A percentile compares a stretch with the other conserved stretches of the same genome.
These are phyloP conservation scores for Delphinapterus leucas DNA, from an alignment of 2,113 vertebrate species.

Conservation along the genomic window DNA sequence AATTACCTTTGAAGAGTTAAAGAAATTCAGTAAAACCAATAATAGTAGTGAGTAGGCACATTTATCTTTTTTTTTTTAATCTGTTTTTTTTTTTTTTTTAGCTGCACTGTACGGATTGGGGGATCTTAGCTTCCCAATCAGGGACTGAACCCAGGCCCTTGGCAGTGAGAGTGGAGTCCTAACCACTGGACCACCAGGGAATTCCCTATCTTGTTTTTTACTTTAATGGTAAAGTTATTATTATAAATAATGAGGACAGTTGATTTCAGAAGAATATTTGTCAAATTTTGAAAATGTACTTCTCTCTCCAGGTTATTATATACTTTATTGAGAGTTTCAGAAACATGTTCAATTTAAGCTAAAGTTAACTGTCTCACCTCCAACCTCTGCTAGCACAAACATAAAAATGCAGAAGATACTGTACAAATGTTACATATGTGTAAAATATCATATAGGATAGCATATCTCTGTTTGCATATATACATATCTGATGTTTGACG, in stretches of 20 bases:
- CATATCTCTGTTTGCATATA: neutral
- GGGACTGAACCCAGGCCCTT: no score
- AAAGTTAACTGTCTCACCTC: neutral
- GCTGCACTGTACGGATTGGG: fast-evolving
- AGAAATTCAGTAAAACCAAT: neutral
- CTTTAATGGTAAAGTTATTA: neutral
- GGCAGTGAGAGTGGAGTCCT: no score
- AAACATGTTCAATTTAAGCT: neutral
- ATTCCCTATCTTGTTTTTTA: neutral
- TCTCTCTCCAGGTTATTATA: neutral
- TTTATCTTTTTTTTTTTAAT: neutral
- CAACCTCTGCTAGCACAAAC: neutral
- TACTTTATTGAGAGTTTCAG: neutral
- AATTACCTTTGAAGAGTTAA: neutral
- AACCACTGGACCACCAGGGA: no score
- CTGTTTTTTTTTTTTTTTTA: neutral
- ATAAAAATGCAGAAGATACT: neutral
- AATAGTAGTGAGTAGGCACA: neutral
- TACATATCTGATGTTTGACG: neutral
- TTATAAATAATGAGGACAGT: neutral
- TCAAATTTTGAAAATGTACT: neutral
- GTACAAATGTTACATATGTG: neutral
- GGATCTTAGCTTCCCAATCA: no score
- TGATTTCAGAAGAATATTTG: neutral
- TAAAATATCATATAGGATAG: neutral